phyloP scores from a whole-genome alignment of 2,888 invertebrate genomes.

The Latheticus oryzae region DNA sequence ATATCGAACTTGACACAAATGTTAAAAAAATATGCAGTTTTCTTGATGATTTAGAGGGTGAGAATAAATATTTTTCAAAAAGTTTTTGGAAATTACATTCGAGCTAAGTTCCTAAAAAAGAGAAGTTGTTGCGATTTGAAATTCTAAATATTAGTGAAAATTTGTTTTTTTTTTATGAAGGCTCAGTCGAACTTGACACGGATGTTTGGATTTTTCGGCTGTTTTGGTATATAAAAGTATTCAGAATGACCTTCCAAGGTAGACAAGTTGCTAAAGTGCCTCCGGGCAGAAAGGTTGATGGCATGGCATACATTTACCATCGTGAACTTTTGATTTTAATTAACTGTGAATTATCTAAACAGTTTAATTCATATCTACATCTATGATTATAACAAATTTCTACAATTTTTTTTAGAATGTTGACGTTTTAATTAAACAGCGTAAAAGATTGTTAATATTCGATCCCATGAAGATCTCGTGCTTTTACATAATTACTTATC shows the following conservation, averaged over 20 bases:
- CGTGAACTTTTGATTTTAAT: conserved; percentile 35
- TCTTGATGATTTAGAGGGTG: too few species aligned
- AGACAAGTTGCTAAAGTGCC: conserved; percentile 17
- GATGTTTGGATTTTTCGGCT: too few species aligned
- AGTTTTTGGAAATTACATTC: too few species aligned
- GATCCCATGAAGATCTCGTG: conserved; percentile 5
- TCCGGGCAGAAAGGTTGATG: conserved; percentile 33
- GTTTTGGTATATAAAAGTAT: too few species aligned
- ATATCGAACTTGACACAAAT: conserved; percentile 1
- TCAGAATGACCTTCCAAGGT: conserved; percentile 35
- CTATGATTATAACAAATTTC: conserved; percentile 13
- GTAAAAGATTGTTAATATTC: conserved; percentile 4
- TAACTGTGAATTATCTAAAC: conserved; percentile 14
- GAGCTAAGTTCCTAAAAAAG: too few species aligned
- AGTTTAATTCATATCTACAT: conserved; percentile 3
- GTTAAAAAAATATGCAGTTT: neutral
- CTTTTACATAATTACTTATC: conserved; percentile 10
- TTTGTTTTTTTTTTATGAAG: too few species aligned
- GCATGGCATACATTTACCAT: conserved; percentile 27
- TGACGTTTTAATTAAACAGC: conserved; percentile 7
- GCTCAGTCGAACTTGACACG: too few species aligned
- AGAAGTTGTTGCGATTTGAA: too few species aligned
- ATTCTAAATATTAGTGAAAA: too few species aligned
- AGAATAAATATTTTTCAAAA: too few species aligned
- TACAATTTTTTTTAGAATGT: conserved; percentile 1